phyloP scores from a whole-genome alignment of 2,113 vertebrate genomes.

The Sialia sialis region DNA sequence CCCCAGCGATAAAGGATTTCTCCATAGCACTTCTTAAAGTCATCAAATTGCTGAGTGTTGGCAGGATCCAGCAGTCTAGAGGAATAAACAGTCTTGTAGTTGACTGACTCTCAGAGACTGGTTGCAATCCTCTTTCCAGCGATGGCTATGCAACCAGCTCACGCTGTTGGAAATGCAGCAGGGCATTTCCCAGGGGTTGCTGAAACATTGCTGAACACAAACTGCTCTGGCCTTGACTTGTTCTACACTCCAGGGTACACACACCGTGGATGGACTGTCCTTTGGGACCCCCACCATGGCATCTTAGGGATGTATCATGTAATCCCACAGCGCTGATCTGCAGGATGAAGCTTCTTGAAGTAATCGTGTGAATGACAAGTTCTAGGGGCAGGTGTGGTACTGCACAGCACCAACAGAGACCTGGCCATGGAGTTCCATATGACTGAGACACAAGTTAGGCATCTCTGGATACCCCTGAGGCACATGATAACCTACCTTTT shows the following conservation, averaged over 20 bases:
- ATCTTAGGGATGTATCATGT: neutral
- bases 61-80: constrained; percentile 89
- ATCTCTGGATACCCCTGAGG: accelerated
- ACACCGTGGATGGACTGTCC: accelerated
- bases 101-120: neutral
- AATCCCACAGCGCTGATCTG: neutral
- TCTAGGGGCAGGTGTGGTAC: neutral
- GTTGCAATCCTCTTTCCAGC: neutral
- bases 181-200: neutral
- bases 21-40: constrained; percentile 97
- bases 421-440: neutral
- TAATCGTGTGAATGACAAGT: neutral
- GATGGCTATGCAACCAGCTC: neutral
- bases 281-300: accelerated
- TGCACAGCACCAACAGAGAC: neutral
- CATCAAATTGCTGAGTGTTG: constrained; percentile 92
- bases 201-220: neutral
- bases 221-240: neutral
- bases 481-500: constrained; percentile 76
- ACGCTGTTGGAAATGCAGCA: neutral
- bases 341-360: neutral
- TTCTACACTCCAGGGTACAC: neutral
- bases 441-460: neutral
- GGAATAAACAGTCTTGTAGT: neutral
- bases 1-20: constrained; percentile 97